Percentiles rank a stretch among this genome's conserved stretches.
Conservation (phyloP, 2,888 invertebrate species). For the Boloria euphrosyne region DNA sequence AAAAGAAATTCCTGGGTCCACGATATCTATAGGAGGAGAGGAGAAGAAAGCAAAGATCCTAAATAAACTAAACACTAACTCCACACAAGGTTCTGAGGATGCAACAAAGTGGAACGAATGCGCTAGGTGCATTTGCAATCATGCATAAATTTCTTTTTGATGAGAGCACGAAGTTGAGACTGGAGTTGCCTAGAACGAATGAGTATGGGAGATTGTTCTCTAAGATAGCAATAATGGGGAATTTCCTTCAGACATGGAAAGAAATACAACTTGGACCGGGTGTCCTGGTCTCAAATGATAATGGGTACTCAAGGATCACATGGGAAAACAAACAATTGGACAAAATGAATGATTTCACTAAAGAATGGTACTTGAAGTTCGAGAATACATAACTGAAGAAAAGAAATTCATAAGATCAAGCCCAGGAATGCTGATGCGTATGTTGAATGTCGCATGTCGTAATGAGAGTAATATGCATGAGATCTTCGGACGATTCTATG, state of each 20-base stretch:
- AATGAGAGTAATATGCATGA: conserved; percentile 10
- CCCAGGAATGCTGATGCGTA: conserved; percentile 2
- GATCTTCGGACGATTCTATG: not conserved
- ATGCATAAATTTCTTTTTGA: conserved; percentile 1
- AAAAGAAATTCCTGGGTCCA: conserved; percentile 33
- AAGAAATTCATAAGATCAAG: not conserved
- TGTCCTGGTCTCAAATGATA: not conserved
- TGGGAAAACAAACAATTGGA: not conserved
- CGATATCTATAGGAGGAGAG: conserved; percentile 38
- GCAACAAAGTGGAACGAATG: conserved; percentile 43
- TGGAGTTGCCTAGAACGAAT: not conserved
- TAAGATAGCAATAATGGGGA: not conserved
- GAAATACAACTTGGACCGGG: not conserved
- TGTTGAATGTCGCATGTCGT: not conserved
- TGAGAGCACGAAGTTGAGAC: not conserved
- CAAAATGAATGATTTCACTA: not conserved
- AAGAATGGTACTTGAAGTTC: not conserved
- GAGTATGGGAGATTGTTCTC: not conserved
- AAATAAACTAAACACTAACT: not conserved
- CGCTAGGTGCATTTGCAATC: not conserved
- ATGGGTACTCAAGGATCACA: not conserved
- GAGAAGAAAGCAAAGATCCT: conserved; percentile 39
- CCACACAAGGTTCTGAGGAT: conserved; percentile 35
- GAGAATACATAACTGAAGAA: not conserved
- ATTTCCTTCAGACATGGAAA: not conserved